Base-by-base conservation (phyloP, 2,113 vertebrate species). In the Pterophyllum scalare region DNA sequence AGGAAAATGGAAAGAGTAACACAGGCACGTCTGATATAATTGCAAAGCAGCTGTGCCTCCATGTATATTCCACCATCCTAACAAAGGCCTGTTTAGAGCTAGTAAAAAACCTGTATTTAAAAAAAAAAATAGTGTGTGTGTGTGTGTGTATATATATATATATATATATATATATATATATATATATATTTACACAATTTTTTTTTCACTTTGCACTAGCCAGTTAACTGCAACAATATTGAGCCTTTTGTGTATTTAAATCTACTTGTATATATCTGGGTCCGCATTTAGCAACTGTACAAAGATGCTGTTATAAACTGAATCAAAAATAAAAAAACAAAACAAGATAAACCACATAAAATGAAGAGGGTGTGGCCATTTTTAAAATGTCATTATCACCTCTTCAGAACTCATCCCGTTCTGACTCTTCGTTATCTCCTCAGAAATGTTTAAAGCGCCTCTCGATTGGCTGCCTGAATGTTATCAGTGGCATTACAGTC, bases 401-500 rank as follows among this genome's bases (percentile, higher is more conserved):
- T 72, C 43, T 52, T 54, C 10, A 1, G 1, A 49, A 52, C 65
- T 31, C 26, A 31, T 72, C 43, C 43, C 0, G 11, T 72, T 28
- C 9, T 26, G 19, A 59, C 61, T 78, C 20, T 28, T 62, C 6
- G 19, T 33, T 77, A 79, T 88, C 33, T 84, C 59, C 31, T 54
- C 0, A 28, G n/a, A 75, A 2, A 14, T 6, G 20, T 26, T 85
- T 35, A 70, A 74, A 54, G 43, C 31, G 46, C 65, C 62, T 49
- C 35, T 75, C n/a, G 24, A 28, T 12, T 20, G 17, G 7, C 26
- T 20, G 9, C 17, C n/a, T 74, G 1, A n/a, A 28, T 83, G 35
- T 87, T 90, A 86, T 88, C 78, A 85, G 6, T 8, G 22, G 1
- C 1, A n/a, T 84, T 58, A 22, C 22, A 75, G 19, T 33, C 15